Base-by-base conservation (phyloP, 2,797 vertebrate species). In the Tenualosa thibaudeaui region DNA sequence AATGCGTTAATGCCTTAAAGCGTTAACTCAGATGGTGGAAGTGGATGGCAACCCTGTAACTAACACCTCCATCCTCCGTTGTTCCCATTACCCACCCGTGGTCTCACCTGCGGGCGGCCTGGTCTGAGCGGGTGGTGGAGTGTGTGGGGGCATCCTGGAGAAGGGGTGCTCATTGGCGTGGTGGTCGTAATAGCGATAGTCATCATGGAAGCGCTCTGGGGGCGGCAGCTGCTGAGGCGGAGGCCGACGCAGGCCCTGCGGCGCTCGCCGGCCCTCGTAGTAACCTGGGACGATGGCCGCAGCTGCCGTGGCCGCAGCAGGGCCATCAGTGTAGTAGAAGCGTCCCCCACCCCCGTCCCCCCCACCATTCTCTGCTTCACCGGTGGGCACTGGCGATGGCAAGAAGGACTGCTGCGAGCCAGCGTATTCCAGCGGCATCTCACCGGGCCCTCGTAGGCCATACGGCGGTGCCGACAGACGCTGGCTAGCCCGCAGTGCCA, bases 401-500 rank as follows among this genome's bases (percentile, higher is more conserved):
- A 78, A 91, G 92, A 98, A 99, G 82, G 98, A 96, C 88, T 98
- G 97, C 0, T 97, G 95, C 15, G 97, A 97, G 85, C 96, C 96
- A 13, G 96, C 96, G 46, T 96, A 98, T 58, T 99, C 98, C 26
- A 94, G 90, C 1, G 97, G 96, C 81, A 98, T 94, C 54, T 99
- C 98, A 0, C 96, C 96, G 83, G 98, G 91, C 3, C 96, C 96
- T 84, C 97, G 93, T 2, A 96, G 95, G 37, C 98, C 94, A 87
- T 97, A 99, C 0, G 97, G 97, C 0, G 98, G 98, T 0, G 98
- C 98, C 0, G 98, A 99, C 90, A 98, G 94, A 82, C 98, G 96
- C 92, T 99, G 95, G 94, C 97, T 98, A 88, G 99, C 98, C n/a
- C 97, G 93, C 54, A 97, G 96, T 82, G 97, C 92, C n/a, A 97